Evolutionary conservation across 2,113 vertebrate genomes (phyloP).

Genomic region (Prunella fulvescens): DNA sequence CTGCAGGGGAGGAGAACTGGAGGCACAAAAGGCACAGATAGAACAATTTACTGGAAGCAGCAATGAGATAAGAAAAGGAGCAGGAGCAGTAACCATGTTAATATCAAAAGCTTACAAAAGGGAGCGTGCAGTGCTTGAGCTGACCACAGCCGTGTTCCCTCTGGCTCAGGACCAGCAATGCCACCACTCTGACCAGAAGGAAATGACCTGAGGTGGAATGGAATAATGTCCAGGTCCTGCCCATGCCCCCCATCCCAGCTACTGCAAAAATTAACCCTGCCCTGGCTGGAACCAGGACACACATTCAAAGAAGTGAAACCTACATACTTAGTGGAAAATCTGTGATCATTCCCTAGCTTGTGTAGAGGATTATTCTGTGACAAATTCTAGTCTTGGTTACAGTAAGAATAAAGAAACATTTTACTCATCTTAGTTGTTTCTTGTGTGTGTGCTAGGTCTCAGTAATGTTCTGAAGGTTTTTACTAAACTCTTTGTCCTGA

Average conservation of each 20-base stretch:
- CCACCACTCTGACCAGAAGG: not conserved
- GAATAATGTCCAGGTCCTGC: too few species aligned
- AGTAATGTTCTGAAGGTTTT: not conserved
- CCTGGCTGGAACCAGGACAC: not conserved
- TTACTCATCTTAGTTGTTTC: not conserved
- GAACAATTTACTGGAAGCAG: not conserved
- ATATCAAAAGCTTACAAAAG: not conserved
- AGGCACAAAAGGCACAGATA: not conserved
- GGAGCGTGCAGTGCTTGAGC: not conserved
- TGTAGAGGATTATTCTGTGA: not conserved
- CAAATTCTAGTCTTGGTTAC: not conserved
- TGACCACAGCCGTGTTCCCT: not conserved
- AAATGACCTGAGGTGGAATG: not conserved
- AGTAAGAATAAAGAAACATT: not conserved
- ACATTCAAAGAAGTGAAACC: not conserved
- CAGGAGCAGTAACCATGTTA: not conserved
- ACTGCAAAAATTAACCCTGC: not conserved
- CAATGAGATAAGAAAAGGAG: not conserved
- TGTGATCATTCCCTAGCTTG: not conserved
- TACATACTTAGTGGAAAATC: not conserved
- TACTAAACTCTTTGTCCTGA: not conserved
- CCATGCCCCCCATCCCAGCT: fast-evolving
- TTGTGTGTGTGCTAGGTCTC: not conserved
- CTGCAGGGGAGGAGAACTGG: not conserved
- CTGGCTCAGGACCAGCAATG: not conserved